phyloP scores from a whole-genome alignment of 2,113 vertebrate genomes.

The Sylvia atricapilla region DNA sequence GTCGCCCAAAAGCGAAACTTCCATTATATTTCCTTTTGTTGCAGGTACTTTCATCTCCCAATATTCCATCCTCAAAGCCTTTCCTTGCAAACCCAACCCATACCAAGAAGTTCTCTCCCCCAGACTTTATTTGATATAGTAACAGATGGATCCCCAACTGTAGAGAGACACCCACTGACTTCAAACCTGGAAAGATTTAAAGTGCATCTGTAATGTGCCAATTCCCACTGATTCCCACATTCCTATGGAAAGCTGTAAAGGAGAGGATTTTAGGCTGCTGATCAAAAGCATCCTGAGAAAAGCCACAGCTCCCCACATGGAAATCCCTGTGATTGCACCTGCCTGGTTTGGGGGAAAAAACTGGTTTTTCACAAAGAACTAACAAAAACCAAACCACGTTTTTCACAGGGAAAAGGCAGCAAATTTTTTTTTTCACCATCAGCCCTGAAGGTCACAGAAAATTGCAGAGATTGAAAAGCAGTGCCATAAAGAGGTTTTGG shows the following conservation, averaged over 20 bases:
- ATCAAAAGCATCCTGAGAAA: neutral
- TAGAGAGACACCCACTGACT: conserved; percentile 13
- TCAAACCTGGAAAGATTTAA: conserved; percentile 45
- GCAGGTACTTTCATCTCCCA: neutral
- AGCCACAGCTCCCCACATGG: neutral
- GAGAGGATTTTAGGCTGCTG: neutral
- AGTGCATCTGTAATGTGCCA: conserved; percentile 38
- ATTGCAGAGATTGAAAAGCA: neutral
- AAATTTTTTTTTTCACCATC: neutral
- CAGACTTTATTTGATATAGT: neutral
- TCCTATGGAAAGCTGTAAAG: neutral
- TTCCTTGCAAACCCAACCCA: neutral
- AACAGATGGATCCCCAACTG: conserved; percentile 50
- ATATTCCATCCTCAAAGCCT: neutral
- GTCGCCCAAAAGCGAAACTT: neutral
- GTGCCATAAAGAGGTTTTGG: neutral
- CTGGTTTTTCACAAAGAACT: neutral
- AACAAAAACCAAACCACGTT: fast-evolving
- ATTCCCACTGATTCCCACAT: neutral
- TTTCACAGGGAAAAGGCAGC: neutral
- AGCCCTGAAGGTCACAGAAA: neutral
- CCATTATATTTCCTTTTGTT: neutral
- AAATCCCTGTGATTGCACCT: neutral
- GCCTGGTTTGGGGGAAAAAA: neutral
- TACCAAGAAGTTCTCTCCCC: neutral